Conservation (phyloP, 2,113 vertebrate genomes). For the Cinclus cinclus region DNA sequence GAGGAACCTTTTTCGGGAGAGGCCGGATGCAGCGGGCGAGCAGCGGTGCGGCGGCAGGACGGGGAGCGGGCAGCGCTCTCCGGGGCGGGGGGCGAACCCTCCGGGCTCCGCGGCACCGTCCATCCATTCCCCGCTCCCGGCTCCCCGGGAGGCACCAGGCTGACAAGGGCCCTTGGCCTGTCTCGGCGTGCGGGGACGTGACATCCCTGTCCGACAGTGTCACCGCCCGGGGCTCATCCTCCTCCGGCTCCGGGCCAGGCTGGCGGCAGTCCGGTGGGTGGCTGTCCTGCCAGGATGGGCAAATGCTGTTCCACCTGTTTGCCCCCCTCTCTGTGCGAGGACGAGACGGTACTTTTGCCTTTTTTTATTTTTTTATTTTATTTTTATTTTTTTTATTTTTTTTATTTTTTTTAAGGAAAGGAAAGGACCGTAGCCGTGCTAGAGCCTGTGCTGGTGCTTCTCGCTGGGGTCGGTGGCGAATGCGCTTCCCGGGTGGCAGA, state of each 20-base stretch:
- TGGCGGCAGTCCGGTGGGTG: background rate
- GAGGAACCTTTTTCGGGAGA: background rate
- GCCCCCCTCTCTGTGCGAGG: conserved; percentile 76
- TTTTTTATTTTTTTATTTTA: conserved; percentile 39
- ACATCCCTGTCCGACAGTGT: background rate
- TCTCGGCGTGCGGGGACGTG: background rate
- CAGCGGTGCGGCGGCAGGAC: background rate
- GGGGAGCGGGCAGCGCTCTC: background rate
- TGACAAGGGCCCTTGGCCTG: background rate
- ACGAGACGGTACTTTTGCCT: conserved; percentile 83
- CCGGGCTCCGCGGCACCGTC: background rate
- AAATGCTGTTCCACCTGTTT: conserved; percentile 82
- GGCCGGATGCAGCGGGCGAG: background rate
- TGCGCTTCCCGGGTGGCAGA: background rate
- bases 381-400: conserved; percentile 35
- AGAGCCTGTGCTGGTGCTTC: background rate
- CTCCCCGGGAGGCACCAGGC: background rate
- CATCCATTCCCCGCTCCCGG: background rate
- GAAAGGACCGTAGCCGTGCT: background rate
- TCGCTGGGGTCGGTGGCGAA: background rate
- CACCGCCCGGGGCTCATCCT: background rate
- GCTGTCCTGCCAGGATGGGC: conserved; percentile 77
- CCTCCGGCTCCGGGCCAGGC: background rate
- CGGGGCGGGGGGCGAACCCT: background rate
- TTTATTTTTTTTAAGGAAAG: background rate